Conservation (phyloP, 2,797 vertebrate genomes). For the Yasuhikotakia modesta region DNA sequence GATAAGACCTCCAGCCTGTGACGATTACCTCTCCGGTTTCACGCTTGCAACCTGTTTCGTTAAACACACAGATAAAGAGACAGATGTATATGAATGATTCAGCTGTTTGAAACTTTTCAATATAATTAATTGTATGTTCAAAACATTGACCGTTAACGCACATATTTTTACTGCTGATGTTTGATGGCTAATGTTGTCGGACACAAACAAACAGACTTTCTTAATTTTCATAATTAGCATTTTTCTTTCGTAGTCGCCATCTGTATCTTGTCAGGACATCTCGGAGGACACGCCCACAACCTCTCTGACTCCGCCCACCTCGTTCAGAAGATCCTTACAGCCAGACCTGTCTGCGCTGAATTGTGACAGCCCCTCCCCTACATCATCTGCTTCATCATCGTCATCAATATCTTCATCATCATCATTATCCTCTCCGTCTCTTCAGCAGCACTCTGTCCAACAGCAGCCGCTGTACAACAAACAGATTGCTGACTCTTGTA, state of each 20-base stretch:
- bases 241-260: slow-evolving; percentile 66
- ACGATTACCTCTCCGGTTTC: background rate
- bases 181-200: background rate
- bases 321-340: slow-evolving; percentile 70
- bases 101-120: too few species aligned
- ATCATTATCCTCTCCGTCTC: slow-evolving; percentile 53
- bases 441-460: slow-evolving; percentile 42
- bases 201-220: background rate
- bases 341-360: slow-evolving; percentile 69
- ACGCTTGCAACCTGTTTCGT: background rate
- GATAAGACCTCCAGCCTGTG: background rate
- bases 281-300: slow-evolving; percentile 63
- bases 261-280: slow-evolving; percentile 74
- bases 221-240: too few species aligned
- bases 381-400: background rate
- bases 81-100: background rate
- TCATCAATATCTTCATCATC: slow-evolving; percentile 6
- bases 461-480: slow-evolving; percentile 73
- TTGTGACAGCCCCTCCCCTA: slow-evolving; percentile 50
- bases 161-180: background rate
- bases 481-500: slow-evolving; percentile 79
- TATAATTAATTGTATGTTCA: too few species aligned
- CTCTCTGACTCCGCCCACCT: slow-evolving; percentile 64
- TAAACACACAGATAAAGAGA: background rate
- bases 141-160: too few species aligned